Evolutionary conservation across 2,113 vertebrate genomes (phyloP), one percentile per base, ranked within the genome.

Genomic region (Aptenodytes patagonicus): DNA sequence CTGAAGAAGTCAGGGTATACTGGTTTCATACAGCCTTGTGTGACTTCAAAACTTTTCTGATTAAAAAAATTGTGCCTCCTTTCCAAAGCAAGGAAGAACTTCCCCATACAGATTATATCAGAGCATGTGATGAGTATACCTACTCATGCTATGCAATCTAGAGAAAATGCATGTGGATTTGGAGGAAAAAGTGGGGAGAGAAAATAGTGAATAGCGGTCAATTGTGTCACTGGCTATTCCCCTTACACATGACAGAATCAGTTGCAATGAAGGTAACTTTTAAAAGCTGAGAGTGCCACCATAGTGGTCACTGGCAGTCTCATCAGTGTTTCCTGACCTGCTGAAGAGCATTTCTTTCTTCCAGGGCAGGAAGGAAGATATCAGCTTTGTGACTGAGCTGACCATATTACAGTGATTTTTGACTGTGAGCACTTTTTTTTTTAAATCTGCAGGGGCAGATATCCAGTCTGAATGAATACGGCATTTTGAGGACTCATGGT

Each of bases 401-500:
- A 28, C 11, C 4, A 31, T 46, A 29, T 60, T 32, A 15, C 11
- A 81, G 17, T 21, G 6, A 55, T 26, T 54, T 86, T 87, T 76
- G 13, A 60, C 17, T 34, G 6, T 20, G 4, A 80, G 13, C 10
- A 32, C 6, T 6, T 51, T 61, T 31, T 20, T 28, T 73, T 68
- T 29, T 6, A 28, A 75, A 61, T 46, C 25, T 10, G 7, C 1
- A 1, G 10, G 3, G 26, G 2, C 38, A 84, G 16, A 28, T 46
- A 84, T 13, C 14, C 21, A 54, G 7, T 44, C 51, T 90, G 17
- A 81, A 84, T 51, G 14, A 77, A 65, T 38, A 42, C 0, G 5
- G 10, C 4, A 7, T 75, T 78, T 11, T 6, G 9, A 5, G 24
- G 3, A 25, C 8, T 42, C 5, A 18, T 3, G 13, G 2, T 18